These are phyloP conservation scores for Mirza zaza DNA, from an alignment of 2,113 vertebrate species.

Conservation along the genomic window DNA sequence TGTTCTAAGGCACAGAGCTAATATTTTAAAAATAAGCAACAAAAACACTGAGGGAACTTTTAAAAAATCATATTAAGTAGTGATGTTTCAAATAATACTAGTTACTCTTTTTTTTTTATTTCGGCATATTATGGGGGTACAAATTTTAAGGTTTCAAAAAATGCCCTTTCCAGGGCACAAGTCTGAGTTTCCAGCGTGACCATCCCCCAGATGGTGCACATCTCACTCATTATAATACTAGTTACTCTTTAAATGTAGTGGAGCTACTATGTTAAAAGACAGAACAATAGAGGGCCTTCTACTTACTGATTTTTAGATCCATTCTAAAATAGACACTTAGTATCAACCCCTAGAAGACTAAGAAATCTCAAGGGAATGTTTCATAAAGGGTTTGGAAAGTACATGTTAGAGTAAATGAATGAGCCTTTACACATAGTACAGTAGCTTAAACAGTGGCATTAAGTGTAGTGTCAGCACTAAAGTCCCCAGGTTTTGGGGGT, in stretches of 20 bases:
- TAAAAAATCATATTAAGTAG: neutral
- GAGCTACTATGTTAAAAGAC: neutral
- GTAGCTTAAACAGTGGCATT: neutral
- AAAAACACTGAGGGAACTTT: neutral
- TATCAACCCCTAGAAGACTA: neutral
- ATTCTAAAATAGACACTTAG: constrained; percentile 44
- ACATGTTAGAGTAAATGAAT: neutral
- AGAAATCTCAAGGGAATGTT: constrained; percentile 20
- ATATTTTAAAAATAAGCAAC: neutral
- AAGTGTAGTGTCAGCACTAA: constrained; percentile 7
- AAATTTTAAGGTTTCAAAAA: no score
- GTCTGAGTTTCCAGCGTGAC: no score
- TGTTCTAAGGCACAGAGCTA: neutral
- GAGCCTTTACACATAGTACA: neutral
- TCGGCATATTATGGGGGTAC: no score
- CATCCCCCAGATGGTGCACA: no score
- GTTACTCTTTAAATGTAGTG: neutral
- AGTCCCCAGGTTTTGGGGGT: neutral
- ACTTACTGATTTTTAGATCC: neutral
- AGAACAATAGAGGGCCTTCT: neutral
- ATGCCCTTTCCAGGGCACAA: no score
- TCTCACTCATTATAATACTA: no score
- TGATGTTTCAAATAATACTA: neutral
- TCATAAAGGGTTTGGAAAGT: constrained; percentile 1
- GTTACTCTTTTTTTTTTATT: no score